Conservation (phyloP, 1,140 invertebrate species). For the Heliconius hermathena region DNA sequence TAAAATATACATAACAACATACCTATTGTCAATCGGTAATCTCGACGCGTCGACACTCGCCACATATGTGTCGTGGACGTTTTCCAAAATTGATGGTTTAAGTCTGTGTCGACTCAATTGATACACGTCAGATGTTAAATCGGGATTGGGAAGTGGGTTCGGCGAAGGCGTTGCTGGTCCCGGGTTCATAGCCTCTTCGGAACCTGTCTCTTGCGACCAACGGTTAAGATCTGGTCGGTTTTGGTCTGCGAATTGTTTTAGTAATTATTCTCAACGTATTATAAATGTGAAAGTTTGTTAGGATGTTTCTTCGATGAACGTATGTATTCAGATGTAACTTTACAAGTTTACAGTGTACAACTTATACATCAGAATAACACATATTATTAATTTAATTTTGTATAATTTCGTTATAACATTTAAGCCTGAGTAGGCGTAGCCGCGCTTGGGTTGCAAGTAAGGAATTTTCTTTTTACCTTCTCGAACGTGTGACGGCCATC, state of each 20-base stretch:
- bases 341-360: no score
- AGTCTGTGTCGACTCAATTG: slow-evolving; percentile 80
- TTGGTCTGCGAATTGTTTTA: slow-evolving; percentile 39
- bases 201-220: slow-evolving; percentile 90
- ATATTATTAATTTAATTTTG: no score
- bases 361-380: no score
- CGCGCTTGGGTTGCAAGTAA: no score
- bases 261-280: background rate
- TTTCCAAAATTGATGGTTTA: slow-evolving; percentile 83
- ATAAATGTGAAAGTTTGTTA: background rate
- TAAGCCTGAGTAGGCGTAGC: no score
- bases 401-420: no score
- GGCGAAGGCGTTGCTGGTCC: slow-evolving; percentile 85
- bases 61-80: slow-evolving; percentile 80
- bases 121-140: slow-evolving; percentile 85
- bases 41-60: slow-evolving; percentile 76
- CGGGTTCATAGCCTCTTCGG: slow-evolving; percentile 85
- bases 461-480: slow-evolving; percentile 53
- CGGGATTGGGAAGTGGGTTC: slow-evolving; percentile 88
- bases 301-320: background rate
- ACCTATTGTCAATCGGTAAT: slow-evolving; percentile 79
- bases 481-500: slow-evolving; percentile 70
- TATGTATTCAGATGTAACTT: background rate
- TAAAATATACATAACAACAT: slow-evolving; percentile 17
- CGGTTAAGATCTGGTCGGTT: slow-evolving; percentile 83